Evolutionary conservation across 2,888 invertebrate genomes (phyloP), one percentile per base, ranked within the genome.

Genomic region (Meganola albula): DNA sequence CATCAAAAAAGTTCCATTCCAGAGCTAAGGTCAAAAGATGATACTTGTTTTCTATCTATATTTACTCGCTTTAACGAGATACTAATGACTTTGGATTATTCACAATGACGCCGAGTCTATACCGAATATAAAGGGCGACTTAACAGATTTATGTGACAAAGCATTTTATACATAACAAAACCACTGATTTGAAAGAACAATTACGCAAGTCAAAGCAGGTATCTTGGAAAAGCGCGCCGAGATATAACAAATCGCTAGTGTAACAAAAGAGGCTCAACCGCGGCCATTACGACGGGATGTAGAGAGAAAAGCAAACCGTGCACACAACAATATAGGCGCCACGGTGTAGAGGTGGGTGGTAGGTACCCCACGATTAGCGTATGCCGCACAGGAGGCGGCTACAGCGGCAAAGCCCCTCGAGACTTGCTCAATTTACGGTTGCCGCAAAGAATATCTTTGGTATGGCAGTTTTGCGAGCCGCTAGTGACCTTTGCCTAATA

Each of bases 241-340:
- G 76, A 83, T 80, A 78, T 79, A 83, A 82, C 82, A 80, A 82
- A 83, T 79, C 75, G 76, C 66, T 74, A 58, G 64, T 68, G 69
- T 74, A 80, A 85, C 84, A 85, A 85, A 76, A 70, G 84, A 79
- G 79, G 84, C 83, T 84, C 84, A 84, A 76, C 74, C 68, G 76
- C 68, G 75, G 74, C 83, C 80, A 84, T 85, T 84, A 84, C 74
- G 67, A 60, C 63, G 74, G 62, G 73, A 67, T 69, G 71, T 69
- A 74, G 63, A 61, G 70, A 66, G 63, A 63, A 65, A 64, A 64
- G 60, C 61, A 58, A 58, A 66, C 57, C 57, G 63, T 57, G 62
- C 60, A 63, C 57, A 60, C 55, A 51, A 52, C n/a, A n/a, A n/a
- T n/a, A n/a, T n/a, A n/a, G n/a, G n/a, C n/a, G n/a, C n/a, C n/a